Conservation (phyloP, 1,140 invertebrate species). For the Lucilia cuprina region DNA sequence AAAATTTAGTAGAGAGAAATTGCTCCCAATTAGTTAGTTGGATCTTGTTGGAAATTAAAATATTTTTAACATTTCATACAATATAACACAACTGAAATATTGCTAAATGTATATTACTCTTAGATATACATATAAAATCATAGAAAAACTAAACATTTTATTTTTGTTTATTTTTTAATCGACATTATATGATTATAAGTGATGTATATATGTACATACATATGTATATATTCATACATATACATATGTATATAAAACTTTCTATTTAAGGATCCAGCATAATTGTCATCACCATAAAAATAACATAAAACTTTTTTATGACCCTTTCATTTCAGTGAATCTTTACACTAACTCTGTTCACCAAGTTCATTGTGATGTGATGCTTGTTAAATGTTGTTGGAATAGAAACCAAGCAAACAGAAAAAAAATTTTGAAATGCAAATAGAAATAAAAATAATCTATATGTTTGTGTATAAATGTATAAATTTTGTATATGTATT, state of each 20-base stretch:
- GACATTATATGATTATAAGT: neutral
- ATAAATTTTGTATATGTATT: no score
- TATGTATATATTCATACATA: no score
- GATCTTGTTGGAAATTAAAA: no score
- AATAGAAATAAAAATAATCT: neutral
- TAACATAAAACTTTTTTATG: conserved; percentile 59
- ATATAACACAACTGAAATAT: no score
- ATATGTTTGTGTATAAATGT: neutral
- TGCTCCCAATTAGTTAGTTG: no score
- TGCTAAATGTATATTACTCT: no score
- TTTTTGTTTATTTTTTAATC: neutral
- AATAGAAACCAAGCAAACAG: neutral
- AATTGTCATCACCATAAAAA: conserved; percentile 60
- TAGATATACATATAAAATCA: no score
- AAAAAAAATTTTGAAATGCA: neutral
- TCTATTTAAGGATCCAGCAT: conserved; percentile 41
- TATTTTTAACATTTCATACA: no score
- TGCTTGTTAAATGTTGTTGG: neutral
- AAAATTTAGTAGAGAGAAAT: no score
- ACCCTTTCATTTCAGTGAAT: conserved; percentile 40
- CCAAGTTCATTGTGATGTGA: neutral
- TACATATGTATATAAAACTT: neutral
- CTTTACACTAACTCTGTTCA: neutral
- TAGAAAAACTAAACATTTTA: neutral
- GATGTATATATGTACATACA: neutral